A percentile compares a stretch with the other conserved stretches of the same genome.
Conservation (phyloP, 2,797 vertebrate genomes). For the Parotocinclus haroldoi region DNA sequence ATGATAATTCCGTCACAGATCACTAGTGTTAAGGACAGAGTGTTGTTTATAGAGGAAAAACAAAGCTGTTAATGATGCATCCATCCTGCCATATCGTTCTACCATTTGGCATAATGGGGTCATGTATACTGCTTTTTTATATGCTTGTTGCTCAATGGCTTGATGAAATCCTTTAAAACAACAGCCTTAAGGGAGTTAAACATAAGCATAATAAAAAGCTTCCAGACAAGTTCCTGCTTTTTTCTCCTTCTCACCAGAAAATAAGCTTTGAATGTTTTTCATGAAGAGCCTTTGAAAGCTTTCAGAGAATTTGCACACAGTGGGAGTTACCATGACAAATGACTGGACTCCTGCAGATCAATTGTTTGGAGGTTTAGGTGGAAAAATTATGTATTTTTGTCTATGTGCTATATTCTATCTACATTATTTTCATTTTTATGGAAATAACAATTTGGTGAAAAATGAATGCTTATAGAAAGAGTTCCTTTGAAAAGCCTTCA, state of each 20-base stretch:
- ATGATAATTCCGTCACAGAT: conserved; percentile 56
- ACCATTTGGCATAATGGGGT: conserved; percentile 31
- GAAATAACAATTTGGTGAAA: conserved; percentile 6
- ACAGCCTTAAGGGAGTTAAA: background rate
- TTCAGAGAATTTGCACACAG: conserved; percentile 38
- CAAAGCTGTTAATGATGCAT: conserved; percentile 23
- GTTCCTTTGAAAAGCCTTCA: background rate
- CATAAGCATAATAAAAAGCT: conserved; percentile 14
- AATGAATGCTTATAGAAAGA: background rate
- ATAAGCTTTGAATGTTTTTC: conserved; percentile 22
- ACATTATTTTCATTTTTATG: conserved; percentile 19
- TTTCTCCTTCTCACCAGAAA: background rate
- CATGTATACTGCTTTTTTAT: conserved; percentile 18
- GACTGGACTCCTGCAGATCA: conserved; percentile 30
- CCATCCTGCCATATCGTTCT: conserved; percentile 14
- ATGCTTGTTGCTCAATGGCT: conserved; percentile 18
- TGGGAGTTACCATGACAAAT: conserved; percentile 23
- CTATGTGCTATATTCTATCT: conserved; percentile 13
- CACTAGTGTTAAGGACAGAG: conserved; percentile 46
- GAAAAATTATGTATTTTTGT: conserved; percentile 24
- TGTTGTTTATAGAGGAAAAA: conserved; percentile 39
- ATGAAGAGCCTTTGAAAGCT: conserved; percentile 21
- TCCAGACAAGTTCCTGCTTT: conserved; percentile 16
- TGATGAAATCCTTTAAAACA: conserved; percentile 16
- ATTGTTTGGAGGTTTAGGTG: conserved; percentile 32